These are phyloP conservation scores for Malthinus seriepunctatus DNA, from an alignment of 2,888 invertebrate genomes.

Conservation along the genomic window DNA sequence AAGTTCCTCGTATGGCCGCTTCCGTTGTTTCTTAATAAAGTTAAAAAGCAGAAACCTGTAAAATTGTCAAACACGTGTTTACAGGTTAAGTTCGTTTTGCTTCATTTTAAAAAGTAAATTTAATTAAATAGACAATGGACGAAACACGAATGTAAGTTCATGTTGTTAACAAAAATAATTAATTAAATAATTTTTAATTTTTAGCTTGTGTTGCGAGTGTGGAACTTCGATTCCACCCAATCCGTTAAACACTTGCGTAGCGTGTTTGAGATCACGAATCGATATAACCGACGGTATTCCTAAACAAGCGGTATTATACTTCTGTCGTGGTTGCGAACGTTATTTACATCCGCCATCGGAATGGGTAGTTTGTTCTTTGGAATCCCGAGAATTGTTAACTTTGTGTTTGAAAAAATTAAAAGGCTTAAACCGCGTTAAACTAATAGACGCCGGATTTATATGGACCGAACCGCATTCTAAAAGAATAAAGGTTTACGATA, in stretches of 20 bases:
- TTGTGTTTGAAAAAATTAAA: slow-evolving; percentile 92
- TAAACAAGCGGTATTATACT: slow-evolving; percentile 87
- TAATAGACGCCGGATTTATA: slow-evolving; percentile 94
- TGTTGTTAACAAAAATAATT: no score
- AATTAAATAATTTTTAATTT: slow-evolving; percentile 25
- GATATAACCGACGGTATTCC: slow-evolving; percentile 97
- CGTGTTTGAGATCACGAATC: slow-evolving; percentile 86
- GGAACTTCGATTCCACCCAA: slow-evolving; percentile 91
- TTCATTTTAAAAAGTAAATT: not conserved
- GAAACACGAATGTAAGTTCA: not conserved
- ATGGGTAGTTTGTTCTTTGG: slow-evolving; percentile 84
- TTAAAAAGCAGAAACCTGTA: no score
- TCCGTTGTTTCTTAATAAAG: no score
- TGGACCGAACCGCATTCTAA: slow-evolving; percentile 99
- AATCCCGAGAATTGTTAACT: slow-evolving; percentile 86
- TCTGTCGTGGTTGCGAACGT: slow-evolving; percentile 92
- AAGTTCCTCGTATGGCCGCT: no score
- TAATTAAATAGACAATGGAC: not conserved
- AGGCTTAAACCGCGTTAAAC: slow-evolving; percentile 83
- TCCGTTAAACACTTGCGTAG: slow-evolving; percentile 96
- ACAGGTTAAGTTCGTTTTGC: not conserved
- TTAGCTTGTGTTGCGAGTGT: slow-evolving; percentile 91
- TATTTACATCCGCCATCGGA: slow-evolving; percentile 91
- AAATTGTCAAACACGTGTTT: not conserved
- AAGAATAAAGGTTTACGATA: slow-evolving; percentile 77